Evolutionary conservation across 2,113 vertebrate species (phyloP).

Genomic region (Ranitomeya variabilis): DNA sequence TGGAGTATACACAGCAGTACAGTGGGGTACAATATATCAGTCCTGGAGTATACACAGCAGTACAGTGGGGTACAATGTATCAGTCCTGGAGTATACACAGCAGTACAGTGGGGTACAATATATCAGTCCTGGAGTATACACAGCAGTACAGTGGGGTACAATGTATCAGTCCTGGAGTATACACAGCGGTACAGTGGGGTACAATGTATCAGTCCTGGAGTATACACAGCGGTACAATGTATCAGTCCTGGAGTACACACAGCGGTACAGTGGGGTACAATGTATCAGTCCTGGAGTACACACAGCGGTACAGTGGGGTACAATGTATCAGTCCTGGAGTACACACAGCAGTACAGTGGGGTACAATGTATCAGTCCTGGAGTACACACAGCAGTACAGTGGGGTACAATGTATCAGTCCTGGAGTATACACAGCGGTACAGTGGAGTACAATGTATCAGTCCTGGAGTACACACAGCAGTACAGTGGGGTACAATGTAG

Average conservation of each 20-base stretch:
- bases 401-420: background rate
- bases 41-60: too few species aligned
- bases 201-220: background rate
- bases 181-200: background rate
- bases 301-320: background rate
- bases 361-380: background rate
- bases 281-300: background rate
- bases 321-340: background rate
- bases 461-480: background rate
- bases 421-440: too few species aligned
- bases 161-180: background rate
- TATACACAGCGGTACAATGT: too few species aligned
- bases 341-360: background rate
- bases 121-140: background rate
- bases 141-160: background rate
- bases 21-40: background rate
- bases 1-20: background rate
- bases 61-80: too few species aligned
- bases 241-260: background rate
- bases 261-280: background rate
- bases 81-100: too few species aligned
- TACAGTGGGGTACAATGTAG: background rate
- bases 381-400: background rate
- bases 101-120: background rate
- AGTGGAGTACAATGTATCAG: background rate